Conservation (phyloP, 2,113 vertebrate species). For the Calyptomena viridis region DNA sequence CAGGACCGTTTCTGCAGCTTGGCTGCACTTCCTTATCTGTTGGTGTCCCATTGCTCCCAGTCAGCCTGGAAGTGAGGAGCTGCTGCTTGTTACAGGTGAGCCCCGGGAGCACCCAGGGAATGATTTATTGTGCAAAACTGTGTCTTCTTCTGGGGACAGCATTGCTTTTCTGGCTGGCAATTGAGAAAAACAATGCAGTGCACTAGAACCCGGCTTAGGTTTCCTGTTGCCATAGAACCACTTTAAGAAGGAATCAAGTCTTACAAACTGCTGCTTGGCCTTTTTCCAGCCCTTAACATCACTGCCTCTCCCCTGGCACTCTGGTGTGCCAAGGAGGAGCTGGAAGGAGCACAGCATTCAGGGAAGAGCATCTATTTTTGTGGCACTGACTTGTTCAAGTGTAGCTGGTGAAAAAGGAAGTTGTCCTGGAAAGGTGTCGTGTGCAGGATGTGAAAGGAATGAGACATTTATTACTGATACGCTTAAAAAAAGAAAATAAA, state of each 20-base stretch:
- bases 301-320: neutral
- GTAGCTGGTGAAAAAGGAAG: neutral
- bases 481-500: neutral
- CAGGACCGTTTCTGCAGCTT: neutral
- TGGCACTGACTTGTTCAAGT: neutral
- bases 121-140: rapidly evolving
- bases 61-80: neutral
- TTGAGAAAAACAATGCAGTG: rapidly evolving
- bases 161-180: neutral
- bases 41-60: neutral
- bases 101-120: neutral
- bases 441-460: neutral
- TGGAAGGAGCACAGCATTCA: neutral
- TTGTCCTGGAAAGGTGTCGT: neutral
- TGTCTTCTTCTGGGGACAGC: neutral
- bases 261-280: slow-evolving; percentile 1
- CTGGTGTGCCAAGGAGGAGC: neutral
- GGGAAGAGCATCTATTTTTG: neutral
- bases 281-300: neutral
- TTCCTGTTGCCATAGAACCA: slow-evolving; percentile 24
- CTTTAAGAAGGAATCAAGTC: neutral
- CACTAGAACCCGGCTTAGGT: neutral
- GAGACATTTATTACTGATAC: neutral
- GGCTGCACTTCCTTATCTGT: neutral
- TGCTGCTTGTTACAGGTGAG: neutral